Percentiles rank a stretch among this genome's conserved stretches.
Conservation (phyloP, 2,888 invertebrate species). For the Strigamia maritima region DNA sequence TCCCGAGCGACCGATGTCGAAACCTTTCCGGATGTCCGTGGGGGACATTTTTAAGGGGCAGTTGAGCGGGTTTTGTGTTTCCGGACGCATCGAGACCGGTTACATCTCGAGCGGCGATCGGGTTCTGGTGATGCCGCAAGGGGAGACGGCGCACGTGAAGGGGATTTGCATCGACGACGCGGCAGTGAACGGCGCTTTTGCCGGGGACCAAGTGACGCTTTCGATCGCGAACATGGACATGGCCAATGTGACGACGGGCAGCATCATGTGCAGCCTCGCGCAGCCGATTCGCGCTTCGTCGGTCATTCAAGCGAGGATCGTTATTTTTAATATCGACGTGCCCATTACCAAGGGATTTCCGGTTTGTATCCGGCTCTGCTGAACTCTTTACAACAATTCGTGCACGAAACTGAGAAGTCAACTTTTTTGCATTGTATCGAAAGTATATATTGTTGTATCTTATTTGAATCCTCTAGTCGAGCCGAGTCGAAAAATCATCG, state of each 20-base stretch:
- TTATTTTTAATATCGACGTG: constrained; percentile 86
- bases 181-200: constrained; percentile 72
- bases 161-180: constrained; percentile 70
- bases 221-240: constrained; percentile 79
- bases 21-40: constrained; percentile 86
- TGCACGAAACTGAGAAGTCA: no score
- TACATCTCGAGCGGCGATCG: constrained; percentile 79
- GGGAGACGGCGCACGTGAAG: constrained; percentile 78
- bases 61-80: constrained; percentile 83
- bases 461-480: no score
- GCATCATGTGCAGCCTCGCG: constrained; percentile 77
- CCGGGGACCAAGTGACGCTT: constrained; percentile 87
- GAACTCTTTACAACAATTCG: no score
- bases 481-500: no score
- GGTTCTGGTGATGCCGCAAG: constrained; percentile 78
- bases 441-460: no score
- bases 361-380: constrained; percentile 60
- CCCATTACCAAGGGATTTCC: constrained; percentile 88
- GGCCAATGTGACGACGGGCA: constrained; percentile 79
- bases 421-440: no score
- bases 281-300: constrained; percentile 76
- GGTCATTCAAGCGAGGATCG: constrained; percentile 82
- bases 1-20: constrained; percentile 79
- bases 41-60: constrained; percentile 89
- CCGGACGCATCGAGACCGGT: constrained; percentile 89